Evolutionary conservation across 1,140 invertebrate genomes (phyloP).

Genomic region (Apis florea): DNA sequence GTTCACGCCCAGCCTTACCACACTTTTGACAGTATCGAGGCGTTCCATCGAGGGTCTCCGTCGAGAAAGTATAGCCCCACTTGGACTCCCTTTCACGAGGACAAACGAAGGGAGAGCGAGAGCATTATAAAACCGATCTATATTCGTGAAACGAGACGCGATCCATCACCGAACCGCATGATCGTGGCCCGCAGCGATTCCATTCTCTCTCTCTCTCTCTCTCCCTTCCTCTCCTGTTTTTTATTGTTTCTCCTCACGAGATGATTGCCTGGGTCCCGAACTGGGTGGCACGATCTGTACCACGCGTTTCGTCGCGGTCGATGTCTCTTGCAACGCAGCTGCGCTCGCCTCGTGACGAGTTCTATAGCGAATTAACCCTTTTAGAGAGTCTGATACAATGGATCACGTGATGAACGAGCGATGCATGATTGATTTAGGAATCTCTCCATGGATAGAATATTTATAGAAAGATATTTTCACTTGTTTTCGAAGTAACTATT

Average conservation of each 20-base stretch:
- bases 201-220: not conserved
- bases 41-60: conserved; percentile 52
- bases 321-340: not conserved
- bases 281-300: conserved; percentile 21
- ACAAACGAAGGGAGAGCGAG: conserved; percentile 25
- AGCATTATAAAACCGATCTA: conserved; percentile 71
- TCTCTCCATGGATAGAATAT: too few species aligned
- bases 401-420: too few species aligned
- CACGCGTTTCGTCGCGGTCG: not conserved
- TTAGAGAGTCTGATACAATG: too few species aligned
- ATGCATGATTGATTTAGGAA: too few species aligned
- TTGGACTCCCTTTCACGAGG: conserved; percentile 1
- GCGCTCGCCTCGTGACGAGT: not conserved
- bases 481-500: too few species aligned
- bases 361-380: not conserved
- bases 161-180: conserved; percentile 64
- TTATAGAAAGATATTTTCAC: too few species aligned
- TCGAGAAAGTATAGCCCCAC: conserved; percentile 47
- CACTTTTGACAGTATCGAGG: conserved; percentile 66
- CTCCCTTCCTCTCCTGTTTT: not conserved
- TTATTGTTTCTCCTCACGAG: conserved; percentile 25
- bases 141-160: conserved; percentile 66
- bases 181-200: not conserved
- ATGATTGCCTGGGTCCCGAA: conserved; percentile 23
- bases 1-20: conserved; percentile 60